A percentile compares a stretch with the other conserved stretches of the same genome.
These are phyloP conservation scores for Notodonta ziczac DNA, from an alignment of 2,888 invertebrate genomes.

Conservation along the genomic window DNA sequence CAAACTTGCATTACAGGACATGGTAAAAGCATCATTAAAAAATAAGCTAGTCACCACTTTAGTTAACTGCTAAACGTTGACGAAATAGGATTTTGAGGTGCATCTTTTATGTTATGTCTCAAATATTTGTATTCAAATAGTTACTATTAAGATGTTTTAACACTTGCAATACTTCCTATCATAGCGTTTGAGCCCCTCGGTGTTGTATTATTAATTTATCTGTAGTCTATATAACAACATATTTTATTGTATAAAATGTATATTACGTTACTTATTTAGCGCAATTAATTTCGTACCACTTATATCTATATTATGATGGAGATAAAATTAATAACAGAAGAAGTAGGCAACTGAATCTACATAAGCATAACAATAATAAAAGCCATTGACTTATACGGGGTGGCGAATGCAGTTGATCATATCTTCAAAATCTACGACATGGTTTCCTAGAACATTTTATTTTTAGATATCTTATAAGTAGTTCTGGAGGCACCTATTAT, in stretches of 20 bases:
- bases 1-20: too few species aligned
- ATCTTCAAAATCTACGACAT: too few species aligned
- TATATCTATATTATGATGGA: slow-evolving; percentile 14
- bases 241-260: slow-evolving; percentile 50
- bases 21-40: too few species aligned
- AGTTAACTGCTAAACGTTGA: neutral
- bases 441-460: too few species aligned
- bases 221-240: slow-evolving; percentile 36
- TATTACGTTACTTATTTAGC: slow-evolving; percentile 56
- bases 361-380: neutral
- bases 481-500: too few species aligned
- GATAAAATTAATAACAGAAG: slow-evolving; percentile 19
- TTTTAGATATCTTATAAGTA: too few species aligned
- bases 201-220: slow-evolving; percentile 30
- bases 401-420: too few species aligned
- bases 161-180: slow-evolving; percentile 35
- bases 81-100: neutral
- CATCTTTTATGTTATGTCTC: neutral
- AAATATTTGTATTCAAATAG: slow-evolving; percentile 17
- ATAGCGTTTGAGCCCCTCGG: slow-evolving; percentile 30
- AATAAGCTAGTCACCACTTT: too few species aligned
- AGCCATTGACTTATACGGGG: too few species aligned
- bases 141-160: slow-evolving; percentile 18
- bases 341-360: neutral
- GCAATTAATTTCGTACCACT: slow-evolving; percentile 50